A percentile compares a stretch with the other conserved stretches of the same genome.
Conservation (phyloP, 92 coral and sea anemone genomes). For the Metridium senile region DNA sequence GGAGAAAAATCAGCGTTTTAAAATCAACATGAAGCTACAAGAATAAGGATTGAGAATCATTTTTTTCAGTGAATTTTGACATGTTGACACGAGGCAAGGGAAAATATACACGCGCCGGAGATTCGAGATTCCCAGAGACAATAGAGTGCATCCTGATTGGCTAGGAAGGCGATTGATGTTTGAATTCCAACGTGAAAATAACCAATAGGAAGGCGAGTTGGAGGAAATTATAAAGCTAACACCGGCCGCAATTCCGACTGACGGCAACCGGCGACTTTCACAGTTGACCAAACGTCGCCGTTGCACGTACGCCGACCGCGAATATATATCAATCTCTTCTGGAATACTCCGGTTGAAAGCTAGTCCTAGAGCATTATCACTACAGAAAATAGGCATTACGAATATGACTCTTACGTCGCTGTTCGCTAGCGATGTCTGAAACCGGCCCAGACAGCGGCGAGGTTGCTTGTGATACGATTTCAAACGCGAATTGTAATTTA, state of each 20-base stretch:
- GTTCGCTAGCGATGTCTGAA: conserved; percentile 29
- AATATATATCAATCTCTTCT: neutral
- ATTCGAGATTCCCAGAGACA: conserved; percentile 50
- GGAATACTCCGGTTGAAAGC: no score
- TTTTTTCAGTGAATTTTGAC: conserved; percentile 34
- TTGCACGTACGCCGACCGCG: conserved; percentile 13
- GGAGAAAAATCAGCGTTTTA: no score
- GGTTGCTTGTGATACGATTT: neutral
- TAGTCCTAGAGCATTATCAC: no score
- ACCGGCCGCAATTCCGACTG: conserved; percentile 73
- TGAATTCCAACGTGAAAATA: conserved; percentile 80
- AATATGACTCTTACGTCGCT: neutral
- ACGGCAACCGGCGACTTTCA: conserved; percentile 64
- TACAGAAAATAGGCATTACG: neutral
- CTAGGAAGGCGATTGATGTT: conserved; percentile 57
- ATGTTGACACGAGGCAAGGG: conserved; percentile 10
- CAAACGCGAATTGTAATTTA: neutral
- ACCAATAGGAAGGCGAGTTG: conserved; percentile 66
- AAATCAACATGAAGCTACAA: no score
- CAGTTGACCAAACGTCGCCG: conserved; percentile 61
- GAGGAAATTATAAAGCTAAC: conserved; percentile 37
- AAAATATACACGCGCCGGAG: conserved; percentile 59
- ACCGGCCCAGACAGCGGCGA: neutral
- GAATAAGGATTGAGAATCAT: no score
- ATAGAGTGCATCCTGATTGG: conserved; percentile 57